Conservation (phyloP, 1,140 invertebrate genomes). For the Drosophila ohnishii region DNA sequence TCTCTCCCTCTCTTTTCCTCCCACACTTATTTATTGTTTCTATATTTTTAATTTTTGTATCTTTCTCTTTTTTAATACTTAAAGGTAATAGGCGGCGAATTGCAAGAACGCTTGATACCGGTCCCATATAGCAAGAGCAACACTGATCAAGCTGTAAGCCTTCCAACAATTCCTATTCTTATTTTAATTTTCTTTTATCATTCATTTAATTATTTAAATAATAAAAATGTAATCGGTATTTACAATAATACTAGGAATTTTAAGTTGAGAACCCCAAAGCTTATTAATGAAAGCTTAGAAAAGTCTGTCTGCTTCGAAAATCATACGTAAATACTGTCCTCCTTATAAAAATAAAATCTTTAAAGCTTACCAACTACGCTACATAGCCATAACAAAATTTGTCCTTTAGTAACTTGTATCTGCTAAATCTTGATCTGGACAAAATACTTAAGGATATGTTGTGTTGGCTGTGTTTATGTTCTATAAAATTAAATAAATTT, state of each 20-base stretch:
- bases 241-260: too few species aligned
- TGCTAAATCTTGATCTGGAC: too few species aligned
- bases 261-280: neutral
- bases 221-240: neutral
- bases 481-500: too few species aligned
- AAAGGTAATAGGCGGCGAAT: constrained; percentile 99
- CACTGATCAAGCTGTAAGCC: constrained; percentile 99
- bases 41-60: constrained; percentile 66
- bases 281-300: neutral
- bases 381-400: neutral
- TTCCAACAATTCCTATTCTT: constrained; percentile 57
- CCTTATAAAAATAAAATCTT: neutral
- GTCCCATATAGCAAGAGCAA: constrained; percentile 99
- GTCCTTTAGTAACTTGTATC: too few species aligned
- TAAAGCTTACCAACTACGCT: neutral
- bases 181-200: constrained; percentile 3
- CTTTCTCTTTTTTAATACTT: constrained; percentile 63
- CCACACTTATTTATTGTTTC: constrained; percentile 64
- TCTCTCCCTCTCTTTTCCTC: constrained; percentile 54
- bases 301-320: neutral
- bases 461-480: too few species aligned
- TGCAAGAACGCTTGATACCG: constrained; percentile 99
- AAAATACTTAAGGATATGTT: too few species aligned
- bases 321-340: neutral
- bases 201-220: neutral